A percentile compares a stretch with the other conserved stretches of the same genome.
phyloP scores from a whole-genome alignment of 2,113 vertebrate genomes.

The Rhinogobius similis region DNA sequence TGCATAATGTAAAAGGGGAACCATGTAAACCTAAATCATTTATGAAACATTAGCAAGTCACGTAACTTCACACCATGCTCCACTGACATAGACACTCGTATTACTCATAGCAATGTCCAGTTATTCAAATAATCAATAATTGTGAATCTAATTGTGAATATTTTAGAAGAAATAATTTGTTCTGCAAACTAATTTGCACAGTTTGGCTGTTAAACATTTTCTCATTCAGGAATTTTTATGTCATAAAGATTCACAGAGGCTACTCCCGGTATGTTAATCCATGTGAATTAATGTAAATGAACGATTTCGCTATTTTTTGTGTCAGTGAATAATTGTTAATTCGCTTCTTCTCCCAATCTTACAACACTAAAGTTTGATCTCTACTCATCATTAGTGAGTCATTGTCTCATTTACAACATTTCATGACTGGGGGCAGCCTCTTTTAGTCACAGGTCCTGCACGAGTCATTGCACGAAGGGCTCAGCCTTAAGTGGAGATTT shows the following conservation, averaged over 20 bases:
- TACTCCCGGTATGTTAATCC: neutral
- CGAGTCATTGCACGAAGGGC: neutral
- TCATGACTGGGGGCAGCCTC: neutral
- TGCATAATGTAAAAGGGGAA: neutral
- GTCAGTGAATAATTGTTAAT: neutral
- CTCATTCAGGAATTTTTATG: neutral
- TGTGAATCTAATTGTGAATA: too few relatives aligned
- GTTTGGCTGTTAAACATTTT: too few relatives aligned
- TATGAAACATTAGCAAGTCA: neutral
- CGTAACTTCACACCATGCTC: neutral
- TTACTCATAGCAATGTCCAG: too few relatives aligned
- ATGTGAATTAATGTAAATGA: neutral
- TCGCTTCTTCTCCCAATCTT: too few relatives aligned
- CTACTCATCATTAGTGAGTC: conserved; percentile 19
- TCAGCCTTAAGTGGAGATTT: neutral
- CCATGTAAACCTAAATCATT: neutral
- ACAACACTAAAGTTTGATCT: neutral
- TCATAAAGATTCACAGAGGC: too few relatives aligned
- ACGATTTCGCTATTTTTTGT: neutral
- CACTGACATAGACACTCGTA: neutral
- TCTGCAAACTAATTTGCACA: too few relatives aligned
- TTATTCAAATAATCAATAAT: too few relatives aligned
- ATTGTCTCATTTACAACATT: conserved; percentile 6
- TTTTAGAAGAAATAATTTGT: too few relatives aligned
- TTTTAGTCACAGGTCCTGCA: neutral